Evolutionary conservation across 2,888 invertebrate genomes (phyloP).

Genomic region (Pycnomerus fuliginosus): DNA sequence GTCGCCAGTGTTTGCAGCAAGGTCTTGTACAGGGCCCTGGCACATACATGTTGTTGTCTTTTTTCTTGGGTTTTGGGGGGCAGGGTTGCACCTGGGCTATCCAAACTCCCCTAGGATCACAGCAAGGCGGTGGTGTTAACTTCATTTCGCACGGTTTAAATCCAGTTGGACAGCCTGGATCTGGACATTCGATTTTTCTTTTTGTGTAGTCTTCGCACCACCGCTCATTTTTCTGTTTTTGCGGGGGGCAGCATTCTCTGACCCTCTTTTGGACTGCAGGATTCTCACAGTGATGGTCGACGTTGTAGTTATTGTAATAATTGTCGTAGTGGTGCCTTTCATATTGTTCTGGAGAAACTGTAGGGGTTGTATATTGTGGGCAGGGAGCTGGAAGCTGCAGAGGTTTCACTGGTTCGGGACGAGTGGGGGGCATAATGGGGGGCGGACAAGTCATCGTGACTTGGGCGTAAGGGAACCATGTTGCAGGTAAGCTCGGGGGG

Average conservation of each 20-base stretch:
- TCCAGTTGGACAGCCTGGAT: conserved; percentile 45
- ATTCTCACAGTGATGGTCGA: conserved; percentile 36
- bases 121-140: conserved; percentile 41
- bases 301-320: conserved; percentile 48
- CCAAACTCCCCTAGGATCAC: conserved; percentile 49
- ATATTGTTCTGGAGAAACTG: conserved; percentile 34
- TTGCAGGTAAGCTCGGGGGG: not conserved
- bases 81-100: conserved; percentile 45
- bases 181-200: conserved; percentile 13
- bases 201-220: conserved; percentile 37
- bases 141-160: conserved; percentile 49
- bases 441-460: conserved; percentile 42
- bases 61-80: conserved; percentile 43
- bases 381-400: conserved; percentile 37
- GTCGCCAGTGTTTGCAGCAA: conserved; percentile 49
- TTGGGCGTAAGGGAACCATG: conserved; percentile 31
- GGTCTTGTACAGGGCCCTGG: conserved; percentile 44
- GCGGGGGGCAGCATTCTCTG: not conserved
- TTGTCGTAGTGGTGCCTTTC: conserved; percentile 39
- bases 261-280: not conserved
- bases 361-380: too few species aligned
- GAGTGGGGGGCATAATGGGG: conserved; percentile 40
- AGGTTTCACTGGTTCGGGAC: conserved; percentile 43
- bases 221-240: too few species aligned
- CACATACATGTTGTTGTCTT: conserved; percentile 30